phyloP scores from a whole-genome alignment of 2,888 invertebrate genomes.

The Periphyllus acericola region DNA sequence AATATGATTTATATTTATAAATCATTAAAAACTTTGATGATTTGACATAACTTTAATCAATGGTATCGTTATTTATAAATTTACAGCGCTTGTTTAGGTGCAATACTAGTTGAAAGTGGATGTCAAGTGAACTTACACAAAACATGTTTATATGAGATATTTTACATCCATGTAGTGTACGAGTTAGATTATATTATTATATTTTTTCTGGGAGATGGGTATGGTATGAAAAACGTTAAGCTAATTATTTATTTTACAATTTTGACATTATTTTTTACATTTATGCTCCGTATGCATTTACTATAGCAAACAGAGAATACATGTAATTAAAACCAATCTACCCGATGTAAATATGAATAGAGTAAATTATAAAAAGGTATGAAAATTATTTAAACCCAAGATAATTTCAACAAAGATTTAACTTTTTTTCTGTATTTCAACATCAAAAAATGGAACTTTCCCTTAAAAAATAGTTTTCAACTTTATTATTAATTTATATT shows the following conservation, averaged over 20 bases:
- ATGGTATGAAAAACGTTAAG: neutral
- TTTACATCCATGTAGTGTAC: neutral
- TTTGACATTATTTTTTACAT: neutral
- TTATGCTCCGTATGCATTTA: too few relatives aligned
- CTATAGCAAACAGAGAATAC: too few relatives aligned
- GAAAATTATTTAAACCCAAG: too few relatives aligned
- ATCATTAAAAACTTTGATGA: too few relatives aligned
- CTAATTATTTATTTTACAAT: neutral
- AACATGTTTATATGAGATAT: neutral
- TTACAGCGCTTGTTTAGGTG: neutral
- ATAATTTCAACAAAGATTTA: neutral
- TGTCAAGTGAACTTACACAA: neutral
- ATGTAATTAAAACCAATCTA: too few relatives aligned
- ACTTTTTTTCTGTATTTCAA: neutral
- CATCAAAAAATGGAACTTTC: neutral
- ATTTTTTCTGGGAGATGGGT: neutral
- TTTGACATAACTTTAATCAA: neutral
- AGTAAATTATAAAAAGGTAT: too few relatives aligned
- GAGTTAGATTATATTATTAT: neutral
- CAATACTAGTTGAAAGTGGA: too few relatives aligned
- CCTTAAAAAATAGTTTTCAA: neutral
- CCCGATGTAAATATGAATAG: too few relatives aligned
- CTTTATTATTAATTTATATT: neutral
- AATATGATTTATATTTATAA: neutral
- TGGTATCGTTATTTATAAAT: too few relatives aligned